Base-by-base conservation (phyloP, 2,888 invertebrate genomes). In the Ormyrus labotus region DNA sequence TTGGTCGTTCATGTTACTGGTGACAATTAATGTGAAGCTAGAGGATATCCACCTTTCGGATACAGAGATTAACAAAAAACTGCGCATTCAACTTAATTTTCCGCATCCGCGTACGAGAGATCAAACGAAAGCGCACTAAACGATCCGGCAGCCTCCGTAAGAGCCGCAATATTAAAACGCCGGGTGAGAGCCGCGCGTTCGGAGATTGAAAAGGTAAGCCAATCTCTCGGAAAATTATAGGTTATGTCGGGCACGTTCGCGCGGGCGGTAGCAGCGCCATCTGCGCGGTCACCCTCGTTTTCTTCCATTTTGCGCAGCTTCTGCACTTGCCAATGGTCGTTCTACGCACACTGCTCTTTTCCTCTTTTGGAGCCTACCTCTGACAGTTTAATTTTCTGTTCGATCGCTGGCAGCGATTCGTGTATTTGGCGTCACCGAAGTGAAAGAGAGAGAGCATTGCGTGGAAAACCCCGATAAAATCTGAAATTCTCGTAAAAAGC, bases 151-250 rank as follows among this genome's bases (percentile, higher is more conserved):
- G 10, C 5, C 19, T 2, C 11, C 34, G 34, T 34, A 10, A 61
- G 45, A 61, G 9, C 34, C 10, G 65, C 45, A 70, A 34, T n/a
- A 64, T 2, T 34, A 34, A 9, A 55, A 13, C 4, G 58, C 34
- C 34, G 34, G 34, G 8, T 11, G 53, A 10, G 9, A 11, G 58
- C 4, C 9, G 6, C 7, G 34, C 47, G 6, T 47, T 63, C 11
- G n/a, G 8, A 64, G 70, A 64, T 64, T 58, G 70, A 77, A 77
- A 45, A 68, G 60, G 58, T 5, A 6, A 63, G 64, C 11, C 64
- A 77, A 71, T 77, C 65, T 65, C 70, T 19, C 9, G 64, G 57
- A 45, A 70, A 77, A 77, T 77, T 77, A 77, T 70, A 69, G 76
- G 69, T 77, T 70, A 64, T 69, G 69, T 69, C 13, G 63, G n/a